Evolutionary conservation across 1,140 invertebrate genomes (phyloP).

Genomic region (Drosophila nasuta): DNA sequence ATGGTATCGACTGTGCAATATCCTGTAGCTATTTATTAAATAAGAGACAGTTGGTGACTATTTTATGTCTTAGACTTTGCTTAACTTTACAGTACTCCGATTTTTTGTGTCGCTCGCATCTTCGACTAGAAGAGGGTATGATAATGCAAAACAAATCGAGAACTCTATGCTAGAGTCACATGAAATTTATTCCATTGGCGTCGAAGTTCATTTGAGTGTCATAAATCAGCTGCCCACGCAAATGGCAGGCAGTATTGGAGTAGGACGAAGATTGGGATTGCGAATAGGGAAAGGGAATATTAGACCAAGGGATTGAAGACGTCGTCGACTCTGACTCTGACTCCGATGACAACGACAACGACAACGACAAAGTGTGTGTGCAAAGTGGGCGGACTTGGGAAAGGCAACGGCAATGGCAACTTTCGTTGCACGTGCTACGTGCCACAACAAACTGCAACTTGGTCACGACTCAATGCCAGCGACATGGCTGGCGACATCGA

Average conservation of each 20-base stretch:
- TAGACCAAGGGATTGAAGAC: not conserved
- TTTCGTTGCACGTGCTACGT: conserved; percentile 63
- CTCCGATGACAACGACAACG: not conserved
- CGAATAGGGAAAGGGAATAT: not conserved
- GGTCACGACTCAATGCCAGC: conserved; percentile 54
- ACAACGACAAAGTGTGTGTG: not conserved
- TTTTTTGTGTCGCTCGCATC: not conserved
- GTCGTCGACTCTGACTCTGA: too few species aligned
- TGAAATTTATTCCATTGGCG: conserved; percentile 79
- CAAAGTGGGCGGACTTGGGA: conserved; percentile 53
- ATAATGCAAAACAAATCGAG: conserved; percentile 60
- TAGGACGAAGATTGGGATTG: not conserved
- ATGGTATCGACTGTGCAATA: not conserved
- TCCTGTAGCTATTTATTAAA: not conserved
- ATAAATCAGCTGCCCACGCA: conserved; percentile 71
- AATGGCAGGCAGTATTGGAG: conserved; percentile 1
- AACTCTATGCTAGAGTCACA: conserved; percentile 59
- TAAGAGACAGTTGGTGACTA: not conserved
- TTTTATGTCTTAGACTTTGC: not conserved
- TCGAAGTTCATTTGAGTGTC: conserved; percentile 81
- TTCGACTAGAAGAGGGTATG: conserved; percentile 2
- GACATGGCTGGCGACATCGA: conserved; percentile 25
- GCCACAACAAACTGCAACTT: conserved; percentile 69
- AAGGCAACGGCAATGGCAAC: conserved; percentile 46
- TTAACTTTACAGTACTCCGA: not conserved